Evolutionary conservation across 2,888 invertebrate species (phyloP), one percentile per base, ranked within the genome.

Genomic region (Heliconius ethilla): DNA sequence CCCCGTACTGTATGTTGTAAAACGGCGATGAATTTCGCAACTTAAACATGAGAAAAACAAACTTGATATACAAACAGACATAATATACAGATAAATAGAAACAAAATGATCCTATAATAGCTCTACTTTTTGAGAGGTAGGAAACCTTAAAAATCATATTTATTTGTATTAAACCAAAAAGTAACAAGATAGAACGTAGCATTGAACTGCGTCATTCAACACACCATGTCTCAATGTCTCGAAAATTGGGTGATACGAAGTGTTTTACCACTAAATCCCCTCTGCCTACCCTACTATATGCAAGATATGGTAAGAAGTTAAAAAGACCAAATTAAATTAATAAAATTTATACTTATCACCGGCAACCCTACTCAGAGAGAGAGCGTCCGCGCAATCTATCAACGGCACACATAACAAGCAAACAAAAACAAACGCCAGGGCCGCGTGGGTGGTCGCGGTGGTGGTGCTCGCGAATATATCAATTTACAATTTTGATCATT

Each of bases 391-490:
- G 86, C 84, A 87, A 89, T 90, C 90, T 90, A 89, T 90, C 90
- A 89, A 67, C 67, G 7, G 63, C 63, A 27, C 63, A 27, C 63
- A 63, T 63, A 63, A 69, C 67, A 33, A 88, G 84, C 85, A 90
- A 89, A 88, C 87, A 90, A 89, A 89, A 80, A 81, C 77, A 81
- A 80, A 86, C 82, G 27, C 13, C 25, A n/a, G 75, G 76, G 82
- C 89, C 85, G 84, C 83, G 83, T 90, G 92, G 92, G 92, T 92
- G 92, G 92, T 86, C 90, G 33, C 33, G 33, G 33, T 33, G 33
- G 33, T 33, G 92, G 91, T 91, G 92, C 91, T 86, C 90, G 74
- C 82, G 82, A 90, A 90, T 91, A 90, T 91, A 92, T 91, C 92
- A 91, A 91, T 92, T 91, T 91, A 91, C 90, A 87, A 86, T 87